Conservation (phyloP, 37 sponge, comb jelly and placozoan genomes). For the Mnemiopsis leidyi region DNA sequence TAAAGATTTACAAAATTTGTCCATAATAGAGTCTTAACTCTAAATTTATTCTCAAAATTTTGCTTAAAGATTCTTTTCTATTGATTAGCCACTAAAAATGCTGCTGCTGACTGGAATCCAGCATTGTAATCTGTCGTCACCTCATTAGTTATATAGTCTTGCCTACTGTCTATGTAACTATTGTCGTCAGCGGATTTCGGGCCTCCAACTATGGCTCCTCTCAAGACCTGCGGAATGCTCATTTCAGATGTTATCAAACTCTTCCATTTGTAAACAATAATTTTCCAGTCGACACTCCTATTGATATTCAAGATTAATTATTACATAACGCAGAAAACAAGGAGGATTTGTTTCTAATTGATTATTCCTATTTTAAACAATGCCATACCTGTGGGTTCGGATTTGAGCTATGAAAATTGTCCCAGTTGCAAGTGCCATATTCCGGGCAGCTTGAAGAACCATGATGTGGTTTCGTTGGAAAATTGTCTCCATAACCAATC, state of each 20-base stretch:
- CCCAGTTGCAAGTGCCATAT: background rate
- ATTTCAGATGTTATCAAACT: no score
- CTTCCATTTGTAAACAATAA: no score
- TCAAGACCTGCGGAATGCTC: background rate
- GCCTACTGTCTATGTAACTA: background rate
- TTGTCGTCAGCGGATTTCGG: constrained; percentile 17
- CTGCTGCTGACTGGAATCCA: constrained; percentile 13
- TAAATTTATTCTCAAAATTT: no score
- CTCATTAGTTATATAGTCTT: constrained; percentile 5
- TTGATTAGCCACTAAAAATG: background rate
- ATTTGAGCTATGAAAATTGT: background rate
- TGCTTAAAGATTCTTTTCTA: background rate
- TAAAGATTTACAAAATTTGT: no score
- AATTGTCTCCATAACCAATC: constrained; percentile 13
- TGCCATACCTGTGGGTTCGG: constrained; percentile 27
- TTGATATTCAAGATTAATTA: no score
- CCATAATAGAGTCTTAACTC: no score
- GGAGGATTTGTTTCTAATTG: no score
- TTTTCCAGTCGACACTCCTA: no score
- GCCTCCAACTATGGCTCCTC: constrained; percentile 1
- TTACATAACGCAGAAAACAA: no score
- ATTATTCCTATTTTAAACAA: no score
- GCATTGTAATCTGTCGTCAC: constrained; percentile 42
- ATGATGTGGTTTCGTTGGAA: background rate
- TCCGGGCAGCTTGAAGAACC: constrained; percentile 3